A percentile compares a stretch with the other conserved stretches of the same genome.
Conservation (phyloP, 2,113 vertebrate genomes). For the Heterocephalus glaber region DNA sequence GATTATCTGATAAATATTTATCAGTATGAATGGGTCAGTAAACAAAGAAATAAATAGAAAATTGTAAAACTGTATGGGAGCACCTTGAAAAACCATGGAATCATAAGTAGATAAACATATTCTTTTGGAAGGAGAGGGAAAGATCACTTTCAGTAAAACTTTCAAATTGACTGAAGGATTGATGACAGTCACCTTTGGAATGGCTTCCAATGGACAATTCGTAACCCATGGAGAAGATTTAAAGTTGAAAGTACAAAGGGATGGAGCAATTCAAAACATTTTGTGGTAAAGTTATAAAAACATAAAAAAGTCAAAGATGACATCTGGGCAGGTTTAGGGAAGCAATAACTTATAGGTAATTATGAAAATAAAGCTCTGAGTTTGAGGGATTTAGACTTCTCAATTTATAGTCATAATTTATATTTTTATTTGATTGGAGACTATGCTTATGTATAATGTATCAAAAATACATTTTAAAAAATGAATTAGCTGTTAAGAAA, state of each 20-base stretch:
- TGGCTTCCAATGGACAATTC: not conserved
- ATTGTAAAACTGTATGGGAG: not conserved
- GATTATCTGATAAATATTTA: not conserved
- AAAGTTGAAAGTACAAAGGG: conserved; percentile 4
- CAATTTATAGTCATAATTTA: not conserved
- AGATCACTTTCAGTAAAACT: not conserved
- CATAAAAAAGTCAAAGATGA: not conserved
- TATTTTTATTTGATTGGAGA: not conserved
- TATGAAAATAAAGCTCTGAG: not conserved
- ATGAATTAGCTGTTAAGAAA: not conserved
- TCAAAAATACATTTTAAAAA: not conserved
- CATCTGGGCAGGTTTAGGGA: not conserved
- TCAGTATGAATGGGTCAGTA: not conserved
- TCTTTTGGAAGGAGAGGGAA: not conserved
- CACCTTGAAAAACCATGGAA: not conserved
- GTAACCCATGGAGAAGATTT: not conserved
- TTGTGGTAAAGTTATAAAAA: not conserved
- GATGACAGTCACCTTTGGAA: not conserved
- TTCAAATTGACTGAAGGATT: conserved; percentile 3
- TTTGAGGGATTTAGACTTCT: not conserved
- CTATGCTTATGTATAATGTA: not conserved
- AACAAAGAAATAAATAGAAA: not conserved
- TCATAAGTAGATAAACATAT: not conserved
- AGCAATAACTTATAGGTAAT: not conserved
- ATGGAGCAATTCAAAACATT: not conserved